phyloP scores from a whole-genome alignment of 2,888 invertebrate genomes.

The Zelleria hepariella region DNA sequence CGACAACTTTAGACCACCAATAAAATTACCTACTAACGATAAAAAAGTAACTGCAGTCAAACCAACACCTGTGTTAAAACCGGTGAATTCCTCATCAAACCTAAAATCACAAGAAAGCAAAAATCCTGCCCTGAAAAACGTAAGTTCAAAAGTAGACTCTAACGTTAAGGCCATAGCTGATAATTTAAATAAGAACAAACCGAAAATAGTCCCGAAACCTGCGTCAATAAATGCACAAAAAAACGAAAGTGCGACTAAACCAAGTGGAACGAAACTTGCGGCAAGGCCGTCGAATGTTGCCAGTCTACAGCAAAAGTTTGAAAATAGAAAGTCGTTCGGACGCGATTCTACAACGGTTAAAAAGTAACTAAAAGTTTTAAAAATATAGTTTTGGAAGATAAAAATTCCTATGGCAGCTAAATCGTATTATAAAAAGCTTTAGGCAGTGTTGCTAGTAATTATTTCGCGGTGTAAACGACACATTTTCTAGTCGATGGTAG shows the following conservation, averaged over 20 bases:
- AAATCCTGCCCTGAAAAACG: constrained; percentile 38
- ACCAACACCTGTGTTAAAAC: constrained; percentile 39
- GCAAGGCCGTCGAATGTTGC: constrained; percentile 80
- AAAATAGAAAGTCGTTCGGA: constrained; percentile 68
- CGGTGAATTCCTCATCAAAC: constrained; percentile 32
- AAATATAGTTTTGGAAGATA: not conserved
- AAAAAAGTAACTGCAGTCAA: constrained; percentile 48
- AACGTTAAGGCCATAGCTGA: constrained; percentile 61
- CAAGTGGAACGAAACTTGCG: constrained; percentile 31
- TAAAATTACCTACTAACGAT: constrained; percentile 44
- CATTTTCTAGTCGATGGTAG: not conserved
- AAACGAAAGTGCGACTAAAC: constrained; percentile 46
- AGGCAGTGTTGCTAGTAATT: not conserved
- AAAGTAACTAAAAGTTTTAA: constrained; percentile 27
- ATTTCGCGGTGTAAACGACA: not conserved
- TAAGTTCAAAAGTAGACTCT: constrained; percentile 50
- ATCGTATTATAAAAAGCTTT: not conserved
- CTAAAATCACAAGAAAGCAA: constrained; percentile 27
- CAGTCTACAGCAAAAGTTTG: constrained; percentile 84
- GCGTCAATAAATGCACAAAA: constrained; percentile 33
- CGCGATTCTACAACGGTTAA: constrained; percentile 50
- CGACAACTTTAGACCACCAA: constrained; percentile 47
- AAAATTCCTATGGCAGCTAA: not conserved
- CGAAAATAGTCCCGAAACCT: constrained; percentile 62
- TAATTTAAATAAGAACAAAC: constrained; percentile 61